phyloP scores from a whole-genome alignment of 2,888 invertebrate genomes.

The Macropis europaea region DNA sequence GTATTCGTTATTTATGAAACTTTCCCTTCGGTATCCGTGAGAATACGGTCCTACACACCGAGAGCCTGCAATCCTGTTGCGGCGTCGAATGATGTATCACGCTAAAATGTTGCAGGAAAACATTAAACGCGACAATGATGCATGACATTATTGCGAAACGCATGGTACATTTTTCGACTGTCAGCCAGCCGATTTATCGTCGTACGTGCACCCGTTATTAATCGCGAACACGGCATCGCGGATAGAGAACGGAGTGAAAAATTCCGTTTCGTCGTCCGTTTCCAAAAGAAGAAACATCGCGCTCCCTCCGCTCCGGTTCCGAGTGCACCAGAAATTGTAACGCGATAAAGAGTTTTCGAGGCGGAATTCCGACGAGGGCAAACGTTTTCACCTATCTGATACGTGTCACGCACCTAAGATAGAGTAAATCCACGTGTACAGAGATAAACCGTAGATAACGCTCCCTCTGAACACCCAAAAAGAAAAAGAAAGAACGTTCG shows the following conservation, averaged over 20 bases:
- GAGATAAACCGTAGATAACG: constrained; percentile 56
- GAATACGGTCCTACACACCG: constrained; percentile 27
- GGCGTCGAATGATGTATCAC: not conserved
- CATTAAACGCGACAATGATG: not conserved
- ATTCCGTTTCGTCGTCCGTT: not conserved
- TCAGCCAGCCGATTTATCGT: no score
- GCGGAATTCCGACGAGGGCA: not conserved
- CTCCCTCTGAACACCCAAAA: constrained; percentile 25
- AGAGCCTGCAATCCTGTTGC: not conserved
- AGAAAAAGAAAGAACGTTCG: not conserved
- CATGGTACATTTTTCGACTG: not conserved
- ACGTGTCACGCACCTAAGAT: constrained; percentile 29
- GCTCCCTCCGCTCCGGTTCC: not conserved
- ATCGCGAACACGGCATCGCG: not conserved
- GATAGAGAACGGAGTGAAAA: not conserved
- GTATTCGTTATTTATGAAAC: constrained; percentile 55
- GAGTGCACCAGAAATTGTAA: constrained; percentile 13
- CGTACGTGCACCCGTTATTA: not conserved
- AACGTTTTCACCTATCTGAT: constrained; percentile 19
- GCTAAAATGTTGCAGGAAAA: not conserved
- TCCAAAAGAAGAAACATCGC: not conserved
- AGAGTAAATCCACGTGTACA: constrained; percentile 44
- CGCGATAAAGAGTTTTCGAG: constrained; percentile 10
- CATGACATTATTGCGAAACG: not conserved
- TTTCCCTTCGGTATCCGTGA: constrained; percentile 56